Conservation (phyloP, 30 jellyfish, hydroid and myxozoan species). For the Turritopsis dohrnii region DNA sequence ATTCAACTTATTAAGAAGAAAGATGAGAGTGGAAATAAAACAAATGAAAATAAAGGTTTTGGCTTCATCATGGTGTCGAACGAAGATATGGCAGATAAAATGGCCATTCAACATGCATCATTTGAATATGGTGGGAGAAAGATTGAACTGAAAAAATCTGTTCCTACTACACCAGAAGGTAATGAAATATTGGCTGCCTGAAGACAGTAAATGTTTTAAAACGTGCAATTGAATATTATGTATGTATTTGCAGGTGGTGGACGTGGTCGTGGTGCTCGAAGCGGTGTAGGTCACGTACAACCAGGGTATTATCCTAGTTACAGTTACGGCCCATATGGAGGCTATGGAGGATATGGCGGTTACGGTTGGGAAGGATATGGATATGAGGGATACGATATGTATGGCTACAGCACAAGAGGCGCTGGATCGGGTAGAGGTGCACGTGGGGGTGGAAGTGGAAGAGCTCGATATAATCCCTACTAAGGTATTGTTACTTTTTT, state of each 20-base stretch:
- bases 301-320: constrained; percentile 17
- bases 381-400: constrained; percentile 19
- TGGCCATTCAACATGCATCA: constrained; percentile 53
- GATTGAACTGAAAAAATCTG: constrained; percentile 38
- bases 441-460: neutral
- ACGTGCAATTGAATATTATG: neutral
- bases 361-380: constrained; percentile 18
- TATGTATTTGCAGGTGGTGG: constrained; percentile 18
- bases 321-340: constrained; percentile 20
- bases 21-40: constrained; percentile 28
- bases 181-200: no score
- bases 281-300: constrained; percentile 27
- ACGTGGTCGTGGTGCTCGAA: constrained; percentile 20
- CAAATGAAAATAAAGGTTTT: constrained; percentile 36
- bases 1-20: constrained; percentile 37
- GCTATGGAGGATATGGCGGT: constrained; percentile 13
- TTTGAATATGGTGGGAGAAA: constrained; percentile 40
- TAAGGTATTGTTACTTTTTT: neutral
- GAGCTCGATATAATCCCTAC: constrained; percentile 20
- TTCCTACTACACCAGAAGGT: constrained; percentile 33
- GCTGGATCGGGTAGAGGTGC: constrained; percentile 30
- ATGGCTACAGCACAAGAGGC: constrained; percentile 38
- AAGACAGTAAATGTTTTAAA: no score
- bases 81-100: constrained; percentile 44
- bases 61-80: constrained; percentile 38